Base-by-base conservation (phyloP, 1,140 invertebrate species). In the Hestina assimilis region DNA sequence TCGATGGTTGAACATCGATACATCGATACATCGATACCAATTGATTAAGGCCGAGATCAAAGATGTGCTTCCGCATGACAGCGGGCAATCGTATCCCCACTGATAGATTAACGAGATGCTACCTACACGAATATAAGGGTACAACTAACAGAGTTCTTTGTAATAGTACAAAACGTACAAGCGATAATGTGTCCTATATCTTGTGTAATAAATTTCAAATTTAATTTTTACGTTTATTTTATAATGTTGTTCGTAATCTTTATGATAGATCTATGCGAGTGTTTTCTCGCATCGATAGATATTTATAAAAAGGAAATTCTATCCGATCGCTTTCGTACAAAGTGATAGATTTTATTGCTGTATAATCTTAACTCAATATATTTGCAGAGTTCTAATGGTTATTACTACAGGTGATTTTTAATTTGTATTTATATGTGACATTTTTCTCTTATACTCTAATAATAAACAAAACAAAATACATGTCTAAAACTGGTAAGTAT, bases 41-140 rank as follows among this genome's bases (percentile, higher is more conserved):
- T 77, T 74, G 78, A 81, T 79, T 78, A 72, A 63, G 60, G 57
- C 59, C 55, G 64, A 78, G 75, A 81, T 81, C 78, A 81, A 79
- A 79, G 78, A 81, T 79, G 71, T 73, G 72, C 72, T 81, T 79
- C 78, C 75, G 70, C 75, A 67, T 73, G 77, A 72, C 64, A 66
- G 70, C 67, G 17, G 47, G 66, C 57, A 60, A 72, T 72, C 64
- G 61, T 70, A 60, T 60, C 59, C 69, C 72, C 66, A 67, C 72
- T 68, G 69, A 74, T 76, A 69, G 72, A 77, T 79, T 79, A 77
- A 79, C 76, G 67, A 69, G 68, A 51, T 43, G 46, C 55, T 58
- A 58, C 55, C 55, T 58, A 58, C 55, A 41, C 35, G 31, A 48
- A 35, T 23, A 19, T 35, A 20, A 24, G 31, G 31, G 14, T 48